Base-by-base conservation (phyloP, 2,888 invertebrate species). In the Tetheella fluctuosa region DNA sequence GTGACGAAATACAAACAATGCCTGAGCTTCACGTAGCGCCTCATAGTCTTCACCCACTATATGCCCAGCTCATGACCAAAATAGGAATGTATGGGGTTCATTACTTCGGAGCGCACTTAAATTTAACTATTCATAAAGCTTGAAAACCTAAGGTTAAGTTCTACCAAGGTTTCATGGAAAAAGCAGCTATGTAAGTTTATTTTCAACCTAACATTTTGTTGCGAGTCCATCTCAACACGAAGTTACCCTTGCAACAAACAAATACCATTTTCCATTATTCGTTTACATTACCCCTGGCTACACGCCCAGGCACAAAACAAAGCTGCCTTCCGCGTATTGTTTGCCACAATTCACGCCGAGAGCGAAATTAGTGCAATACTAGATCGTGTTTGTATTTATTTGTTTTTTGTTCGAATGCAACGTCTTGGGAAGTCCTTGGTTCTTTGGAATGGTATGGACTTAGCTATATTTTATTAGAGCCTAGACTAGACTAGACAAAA, bases 301-400 rank as follows among this genome's bases (percentile, higher is more conserved):
- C 34, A 34, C 10, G n/a, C 20, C 48, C 20, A 20, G 48, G 20
- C 20, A 7, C 61, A 59, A 70, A 63, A 72, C 70, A 73, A 66
- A 67, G 68, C 68, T 61, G 57, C 68, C 89, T 89, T 91, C 91
- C 91, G 90, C 84, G 85, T 84, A 90, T 91, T 90, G 90, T 88
- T 66, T 67, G 76, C 67, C 64, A 64, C 62, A 69, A 60, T 75
- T 77, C 73, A 71, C 77, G 88, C 89, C 88, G 82, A 77, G 83
- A 86, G 88, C 85, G 66, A 82, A 85, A 84, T 83, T 81, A 83
- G 79, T 77, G 69, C 79, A 71, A 74, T 74, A 77, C 76, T 70
- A 69, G 68, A 69, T 74, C 71, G 79, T 81, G 81, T 82, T 82
- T 76, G 63, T 65, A 75, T 79, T 69, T 64, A 73, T 77, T 68